Conservation (phyloP, 2,113 vertebrate genomes). For the Aplodontia rufa region DNA sequence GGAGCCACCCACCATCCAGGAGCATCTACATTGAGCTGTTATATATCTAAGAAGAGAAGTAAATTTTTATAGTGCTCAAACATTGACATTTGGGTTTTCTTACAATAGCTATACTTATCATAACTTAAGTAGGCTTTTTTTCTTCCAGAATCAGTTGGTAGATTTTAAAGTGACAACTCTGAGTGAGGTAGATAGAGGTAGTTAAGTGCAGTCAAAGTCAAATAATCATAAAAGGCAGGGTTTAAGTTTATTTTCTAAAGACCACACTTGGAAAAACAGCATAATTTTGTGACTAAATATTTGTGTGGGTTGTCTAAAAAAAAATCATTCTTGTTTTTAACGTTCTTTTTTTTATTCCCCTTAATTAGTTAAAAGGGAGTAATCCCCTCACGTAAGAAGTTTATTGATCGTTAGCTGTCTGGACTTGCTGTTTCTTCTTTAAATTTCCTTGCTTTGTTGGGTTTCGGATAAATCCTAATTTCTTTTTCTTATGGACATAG, state of each 20-base stretch:
- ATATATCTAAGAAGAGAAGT: neutral
- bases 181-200: neutral
- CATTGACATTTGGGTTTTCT: neutral
- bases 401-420: neutral
- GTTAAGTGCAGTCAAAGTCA: neutral
- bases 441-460: neutral
- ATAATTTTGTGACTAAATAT: slow-evolving; percentile 36
- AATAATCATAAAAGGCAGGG: neutral
- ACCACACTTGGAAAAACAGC: neutral
- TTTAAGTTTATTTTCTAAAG: slow-evolving; percentile 4
- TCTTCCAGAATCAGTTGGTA: neutral
- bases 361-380: neutral
- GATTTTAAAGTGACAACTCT: neutral
- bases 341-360: neutral
- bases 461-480: slow-evolving; percentile 24
- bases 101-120: neutral
- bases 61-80: neutral
- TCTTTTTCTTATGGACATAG: neutral
- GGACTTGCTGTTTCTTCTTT: neutral
- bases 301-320: neutral
- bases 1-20: neutral
- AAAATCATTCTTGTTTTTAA: neutral
- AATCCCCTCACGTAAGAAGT: neutral
- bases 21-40: neutral
- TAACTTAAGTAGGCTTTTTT: neutral